Evolutionary conservation across 2,888 invertebrate species (phyloP).

Genomic region (Hecatera dysodea): DNA sequence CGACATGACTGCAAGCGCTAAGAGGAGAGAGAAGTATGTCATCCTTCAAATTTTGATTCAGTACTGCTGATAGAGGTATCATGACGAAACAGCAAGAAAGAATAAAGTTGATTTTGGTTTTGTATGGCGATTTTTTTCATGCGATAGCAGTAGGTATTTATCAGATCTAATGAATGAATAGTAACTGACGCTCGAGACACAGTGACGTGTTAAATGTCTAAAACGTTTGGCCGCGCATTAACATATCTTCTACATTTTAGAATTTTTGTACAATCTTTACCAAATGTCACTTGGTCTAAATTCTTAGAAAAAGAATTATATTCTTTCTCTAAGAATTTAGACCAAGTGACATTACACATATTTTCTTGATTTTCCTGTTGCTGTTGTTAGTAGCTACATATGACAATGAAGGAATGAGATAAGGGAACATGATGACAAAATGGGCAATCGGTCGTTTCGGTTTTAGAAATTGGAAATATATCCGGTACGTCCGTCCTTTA

Average conservation of each 20-base stretch:
- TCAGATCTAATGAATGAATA: neutral
- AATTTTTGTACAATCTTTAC: no score
- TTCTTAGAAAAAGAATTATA: no score
- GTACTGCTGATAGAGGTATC: neutral
- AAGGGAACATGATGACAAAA: neutral
- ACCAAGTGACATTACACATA: no score
- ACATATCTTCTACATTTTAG: no score
- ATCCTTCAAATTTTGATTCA: neutral
- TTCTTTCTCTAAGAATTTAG: no score
- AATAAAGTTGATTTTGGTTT: neutral
- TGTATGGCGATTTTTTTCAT: neutral
- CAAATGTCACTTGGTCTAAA: no score
- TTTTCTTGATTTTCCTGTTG: neutral
- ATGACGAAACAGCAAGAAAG: no score
- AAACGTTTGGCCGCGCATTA: no score
- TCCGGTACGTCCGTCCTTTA: neutral
- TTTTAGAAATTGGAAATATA: neutral
- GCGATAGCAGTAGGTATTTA: neutral
- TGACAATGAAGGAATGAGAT: neutral
- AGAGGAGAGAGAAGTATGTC: constrained; percentile 79
- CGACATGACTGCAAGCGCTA: constrained; percentile 82
- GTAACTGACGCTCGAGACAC: no score
- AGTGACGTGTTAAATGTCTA: no score
- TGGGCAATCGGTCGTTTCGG: neutral
- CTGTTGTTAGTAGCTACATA: no score